Percentiles rank a stretch among this genome's conserved stretches.
Conservation (phyloP, 2,797 vertebrate species). For the Xenentodon cancila region DNA sequence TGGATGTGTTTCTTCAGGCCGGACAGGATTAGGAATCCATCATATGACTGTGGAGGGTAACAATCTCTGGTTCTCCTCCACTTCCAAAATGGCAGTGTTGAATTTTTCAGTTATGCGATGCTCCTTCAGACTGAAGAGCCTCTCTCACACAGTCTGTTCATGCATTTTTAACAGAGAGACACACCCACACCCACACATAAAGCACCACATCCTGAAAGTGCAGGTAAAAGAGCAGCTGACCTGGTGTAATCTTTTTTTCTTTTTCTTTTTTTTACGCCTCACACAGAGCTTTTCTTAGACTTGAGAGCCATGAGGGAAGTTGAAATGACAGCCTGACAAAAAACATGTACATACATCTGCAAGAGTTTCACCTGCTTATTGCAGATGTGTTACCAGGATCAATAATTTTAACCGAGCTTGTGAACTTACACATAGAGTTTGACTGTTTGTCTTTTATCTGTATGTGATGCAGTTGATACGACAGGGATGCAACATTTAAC, state of each 20-base stretch:
- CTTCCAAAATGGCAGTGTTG: slow-evolving; percentile 30
- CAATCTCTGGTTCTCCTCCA: slow-evolving; percentile 3
- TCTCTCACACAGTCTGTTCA: slow-evolving; percentile 49
- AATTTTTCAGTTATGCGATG: slow-evolving; percentile 55
- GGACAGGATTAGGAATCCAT: no score
- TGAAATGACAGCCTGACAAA: no score
- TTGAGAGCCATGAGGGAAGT: background rate
- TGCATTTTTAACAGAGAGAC: slow-evolving; percentile 67
- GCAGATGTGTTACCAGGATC: no score
- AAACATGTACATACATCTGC: no score
- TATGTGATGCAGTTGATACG: no score
- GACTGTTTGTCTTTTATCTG: no score
- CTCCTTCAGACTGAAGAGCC: slow-evolving; percentile 40
- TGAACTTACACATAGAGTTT: no score
- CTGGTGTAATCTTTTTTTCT: no score
- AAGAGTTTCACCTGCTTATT: no score
- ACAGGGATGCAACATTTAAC: no score
- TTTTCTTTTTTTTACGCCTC: slow-evolving; percentile 34
- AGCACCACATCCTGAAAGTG: slow-evolving; percentile 58
- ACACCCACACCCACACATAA: slow-evolving; percentile 56
- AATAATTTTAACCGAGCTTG: no score
- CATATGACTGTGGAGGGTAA: background rate
- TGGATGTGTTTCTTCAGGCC: no score
- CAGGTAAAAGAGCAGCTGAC: slow-evolving; percentile 49
- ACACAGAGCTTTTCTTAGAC: slow-evolving; percentile 28